Percentiles rank a stretch among this genome's conserved stretches.
These are phyloP conservation scores for Pedionomus torquatus DNA, from an alignment of 2,113 vertebrate genomes.

Conservation along the genomic window DNA sequence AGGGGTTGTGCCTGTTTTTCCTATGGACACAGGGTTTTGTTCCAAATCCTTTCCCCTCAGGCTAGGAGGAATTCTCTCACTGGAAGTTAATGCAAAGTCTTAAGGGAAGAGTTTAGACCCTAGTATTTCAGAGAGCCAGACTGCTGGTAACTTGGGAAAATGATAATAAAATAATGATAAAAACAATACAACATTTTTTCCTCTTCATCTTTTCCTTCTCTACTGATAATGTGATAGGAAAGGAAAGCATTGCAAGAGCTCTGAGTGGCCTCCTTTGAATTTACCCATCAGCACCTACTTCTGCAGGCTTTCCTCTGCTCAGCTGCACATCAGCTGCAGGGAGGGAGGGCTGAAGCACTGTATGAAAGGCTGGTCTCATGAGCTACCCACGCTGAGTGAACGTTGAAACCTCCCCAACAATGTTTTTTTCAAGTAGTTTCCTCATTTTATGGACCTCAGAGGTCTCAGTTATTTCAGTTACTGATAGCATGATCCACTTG, in stretches of 20 bases:
- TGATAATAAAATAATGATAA: not conserved
- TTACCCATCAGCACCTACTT: not conserved
- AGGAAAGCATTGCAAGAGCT: not conserved
- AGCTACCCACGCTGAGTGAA: not conserved
- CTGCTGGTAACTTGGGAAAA: not conserved
- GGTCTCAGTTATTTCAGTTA: not conserved
- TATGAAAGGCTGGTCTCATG: not conserved
- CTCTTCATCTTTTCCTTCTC: not conserved
- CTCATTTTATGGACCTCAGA: constrained; percentile 18
- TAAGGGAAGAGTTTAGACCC: not conserved
- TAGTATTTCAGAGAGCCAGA: not conserved
- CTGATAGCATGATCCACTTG: not conserved
- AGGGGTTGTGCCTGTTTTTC: not conserved
- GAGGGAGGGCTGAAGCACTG: not conserved
- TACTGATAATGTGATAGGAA: not conserved
- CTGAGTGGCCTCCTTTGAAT: not conserved
- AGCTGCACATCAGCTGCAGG: not conserved
- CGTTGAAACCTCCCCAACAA: not conserved
- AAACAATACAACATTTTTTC: not conserved
- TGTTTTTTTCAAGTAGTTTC: not conserved
- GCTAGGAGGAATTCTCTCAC: not conserved
- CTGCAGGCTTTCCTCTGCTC: not conserved
- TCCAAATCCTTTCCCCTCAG: not conserved
- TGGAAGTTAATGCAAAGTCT: not conserved
- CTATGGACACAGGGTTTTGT: not conserved